Conservation (phyloP, 2,888 invertebrate genomes). For the Tetragonula carbonaria region DNA sequence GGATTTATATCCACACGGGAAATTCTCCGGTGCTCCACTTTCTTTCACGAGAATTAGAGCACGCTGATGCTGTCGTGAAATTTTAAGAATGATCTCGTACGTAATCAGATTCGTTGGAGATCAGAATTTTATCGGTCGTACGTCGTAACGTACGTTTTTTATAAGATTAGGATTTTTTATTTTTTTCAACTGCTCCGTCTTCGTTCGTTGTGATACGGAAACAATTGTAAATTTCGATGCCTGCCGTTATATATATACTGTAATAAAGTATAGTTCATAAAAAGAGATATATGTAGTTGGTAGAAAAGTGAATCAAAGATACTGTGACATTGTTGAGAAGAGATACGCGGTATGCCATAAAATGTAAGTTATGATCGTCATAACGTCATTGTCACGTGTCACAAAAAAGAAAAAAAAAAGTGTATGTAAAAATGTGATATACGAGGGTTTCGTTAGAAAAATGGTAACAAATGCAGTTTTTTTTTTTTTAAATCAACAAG, state of each 20-base stretch:
- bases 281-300: no score
- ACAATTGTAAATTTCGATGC: neutral
- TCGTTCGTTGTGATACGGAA: neutral
- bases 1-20: slow-evolving; percentile 22
- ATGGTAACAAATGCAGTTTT: neutral
- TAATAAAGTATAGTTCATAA: no score
- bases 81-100: no score
- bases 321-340: neutral
- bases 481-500: neutral
- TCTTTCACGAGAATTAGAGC: neutral
- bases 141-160: neutral
- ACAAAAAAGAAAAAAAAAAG: neutral
- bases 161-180: neutral
- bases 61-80: neutral
- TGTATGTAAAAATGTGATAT: neutral
- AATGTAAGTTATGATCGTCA: neutral
- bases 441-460: neutral
- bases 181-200: accelerated
- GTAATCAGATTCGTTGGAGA: no score
- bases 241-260: neutral
- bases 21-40: neutral
- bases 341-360: neutral
- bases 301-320: no score
- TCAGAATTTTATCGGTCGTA: no score
- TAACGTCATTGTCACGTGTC: neutral